phyloP scores from a whole-genome alignment of 2,888 invertebrate species.

The Prenolepis imparis region DNA sequence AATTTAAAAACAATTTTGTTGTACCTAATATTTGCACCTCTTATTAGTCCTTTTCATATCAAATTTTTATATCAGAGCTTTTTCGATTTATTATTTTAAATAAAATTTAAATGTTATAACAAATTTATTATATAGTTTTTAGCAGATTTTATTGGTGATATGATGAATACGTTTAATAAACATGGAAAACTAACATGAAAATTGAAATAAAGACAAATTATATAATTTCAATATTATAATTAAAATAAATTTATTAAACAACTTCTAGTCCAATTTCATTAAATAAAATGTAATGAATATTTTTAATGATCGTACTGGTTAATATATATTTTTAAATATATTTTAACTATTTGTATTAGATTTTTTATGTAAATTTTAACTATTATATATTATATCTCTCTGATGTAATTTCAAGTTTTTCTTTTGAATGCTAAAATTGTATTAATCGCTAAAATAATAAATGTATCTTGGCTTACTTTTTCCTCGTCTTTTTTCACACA shows the following conservation, averaged over 20 bases:
- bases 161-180: background rate
- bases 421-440: slow-evolving; percentile 11
- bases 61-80: no score
- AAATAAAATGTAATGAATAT: background rate
- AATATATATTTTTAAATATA: background rate
- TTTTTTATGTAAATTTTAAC: background rate
- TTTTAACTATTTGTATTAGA: background rate
- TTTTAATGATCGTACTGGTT: background rate
- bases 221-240: background rate
- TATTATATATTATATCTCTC: background rate
- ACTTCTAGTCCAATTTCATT: background rate
- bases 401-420: background rate
- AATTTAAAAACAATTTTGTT: no score
- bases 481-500: background rate
- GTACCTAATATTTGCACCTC: no score
- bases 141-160: background rate
- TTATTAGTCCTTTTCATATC: no score
- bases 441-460: background rate
- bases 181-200: no score
- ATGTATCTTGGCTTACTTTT: background rate
- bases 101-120: background rate
- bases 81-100: no score
- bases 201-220: no score
- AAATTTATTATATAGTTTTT: background rate
- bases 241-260: background rate